phyloP scores from a whole-genome alignment of 2,888 invertebrate species.

The Drosophila putrida region DNA sequence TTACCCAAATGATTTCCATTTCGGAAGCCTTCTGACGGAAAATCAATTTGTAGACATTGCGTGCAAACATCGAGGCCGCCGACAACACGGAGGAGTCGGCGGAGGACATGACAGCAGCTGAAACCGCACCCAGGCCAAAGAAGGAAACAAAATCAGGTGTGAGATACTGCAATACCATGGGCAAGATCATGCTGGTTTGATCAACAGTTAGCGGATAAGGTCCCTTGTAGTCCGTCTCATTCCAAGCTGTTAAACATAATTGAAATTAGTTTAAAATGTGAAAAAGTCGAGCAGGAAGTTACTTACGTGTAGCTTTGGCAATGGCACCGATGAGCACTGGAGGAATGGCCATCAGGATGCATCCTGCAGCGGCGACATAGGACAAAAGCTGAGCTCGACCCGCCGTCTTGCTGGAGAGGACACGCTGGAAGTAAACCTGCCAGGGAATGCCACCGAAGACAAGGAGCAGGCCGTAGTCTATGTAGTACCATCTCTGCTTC shows the following conservation, averaged over 20 bases:
- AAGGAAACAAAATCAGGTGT: conserved; percentile 98
- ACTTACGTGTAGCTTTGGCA: conserved; percentile 96
- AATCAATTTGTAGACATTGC: conserved; percentile 98
- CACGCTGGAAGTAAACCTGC: conserved; percentile 99
- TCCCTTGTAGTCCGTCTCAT: conserved; percentile 94
- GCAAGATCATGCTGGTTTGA: conserved; percentile 97
- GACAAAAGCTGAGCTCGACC: conserved; percentile 96
- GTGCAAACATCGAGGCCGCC: conserved; percentile 99
- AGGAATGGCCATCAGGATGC: conserved; percentile 98
- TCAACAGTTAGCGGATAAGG: conserved; percentile 90
- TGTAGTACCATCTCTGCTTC: conserved; percentile 91
- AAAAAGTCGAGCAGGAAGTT: rapidly evolving
- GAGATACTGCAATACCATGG: conserved; percentile 98
- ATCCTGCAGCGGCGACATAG: conserved; percentile 98
- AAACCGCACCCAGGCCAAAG: conserved; percentile 98
- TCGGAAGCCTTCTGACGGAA: conserved; percentile 98
- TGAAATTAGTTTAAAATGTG: neutral
- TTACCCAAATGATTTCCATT: conserved; percentile 98
- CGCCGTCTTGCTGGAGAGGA: conserved; percentile 97
- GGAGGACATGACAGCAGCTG: conserved; percentile 99
- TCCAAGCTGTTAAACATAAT: conserved; percentile 91
- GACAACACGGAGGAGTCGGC: conserved; percentile 99
- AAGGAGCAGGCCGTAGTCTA: conserved; percentile 95
- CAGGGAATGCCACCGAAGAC: conserved; percentile 98
- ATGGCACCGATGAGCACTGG: conserved; percentile 98